Base-by-base conservation (phyloP, 2,888 invertebrate species). In the Sminthurides aquaticus region DNA sequence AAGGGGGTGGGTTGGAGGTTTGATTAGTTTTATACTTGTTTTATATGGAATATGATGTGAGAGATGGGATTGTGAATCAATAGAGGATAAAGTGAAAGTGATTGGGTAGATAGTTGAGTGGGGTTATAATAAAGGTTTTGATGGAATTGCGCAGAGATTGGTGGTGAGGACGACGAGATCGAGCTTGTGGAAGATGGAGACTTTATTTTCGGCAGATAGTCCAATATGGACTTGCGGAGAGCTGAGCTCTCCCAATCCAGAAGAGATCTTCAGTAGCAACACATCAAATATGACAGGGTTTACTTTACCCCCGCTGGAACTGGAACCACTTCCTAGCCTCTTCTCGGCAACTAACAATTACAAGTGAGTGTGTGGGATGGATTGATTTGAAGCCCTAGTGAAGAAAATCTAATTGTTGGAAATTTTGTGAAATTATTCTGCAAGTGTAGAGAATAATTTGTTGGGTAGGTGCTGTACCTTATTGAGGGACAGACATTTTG, bases 221-320 rank as follows among this genome's bases (percentile, higher is more conserved):
- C 74, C 74, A 66, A 69, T 71, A 64, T 74, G 74, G 74, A 67
- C 72, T 64, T 70, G 68, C 58, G 74, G 71, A 62, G 74, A 74
- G 66, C 67, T 74, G 65, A 71, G 69, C 67, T 72, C 70, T 64
- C 70, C 73, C 64, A 67, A 67, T 62, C 67, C 69, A 24, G 72
- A 74, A 64, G 74, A 72, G 65, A 71, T 74, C 66, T 72, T 72
- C 63, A 70, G 64, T 67, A 58, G 62, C 55, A 68, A 64, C 68
- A 81, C 84, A 75, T 90, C 90, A 79, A 90, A 90, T 79, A 90
- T 90, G 85, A 89, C 88, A 62, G 88, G 90, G 48, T 91, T 91
- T 80, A 87, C 90, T 0, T 79, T 92, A 74, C 89, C 91, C 26
- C 84, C 89, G 0, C 80, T 92, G 74, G 93, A 93, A 77, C 82